Conservation (phyloP, 1,140 invertebrate genomes). For the Metopolophium dirhodum region DNA sequence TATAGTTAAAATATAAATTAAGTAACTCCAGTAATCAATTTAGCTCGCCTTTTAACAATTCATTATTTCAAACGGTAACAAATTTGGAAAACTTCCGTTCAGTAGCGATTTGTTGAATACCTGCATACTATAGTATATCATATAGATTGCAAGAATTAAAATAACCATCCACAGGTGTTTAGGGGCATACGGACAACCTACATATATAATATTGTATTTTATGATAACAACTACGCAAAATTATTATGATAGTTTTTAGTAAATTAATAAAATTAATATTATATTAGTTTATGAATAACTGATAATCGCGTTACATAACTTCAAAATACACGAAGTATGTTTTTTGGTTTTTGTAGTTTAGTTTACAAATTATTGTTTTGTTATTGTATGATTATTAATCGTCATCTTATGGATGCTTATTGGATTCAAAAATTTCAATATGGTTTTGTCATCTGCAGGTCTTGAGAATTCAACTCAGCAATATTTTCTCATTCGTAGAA, state of each 20-base stretch:
- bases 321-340: neutral
- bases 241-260: neutral
- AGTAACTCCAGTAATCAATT: too few relatives aligned
- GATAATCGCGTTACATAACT: neutral
- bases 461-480: neutral
- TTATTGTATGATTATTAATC: neutral
- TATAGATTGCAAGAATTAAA: too few relatives aligned
- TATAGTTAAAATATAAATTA: too few relatives aligned
- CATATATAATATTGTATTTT: too few relatives aligned
- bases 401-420: neutral
- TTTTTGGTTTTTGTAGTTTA: neutral
- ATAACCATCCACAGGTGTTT: too few relatives aligned
- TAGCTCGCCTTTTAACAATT: too few relatives aligned
- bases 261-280: neutral
- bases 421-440: neutral
- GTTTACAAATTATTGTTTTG: neutral
- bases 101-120: too few relatives aligned
- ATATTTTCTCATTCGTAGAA: neutral
- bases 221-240: too few relatives aligned
- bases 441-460: neutral
- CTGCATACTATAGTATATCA: too few relatives aligned
- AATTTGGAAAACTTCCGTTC: too few relatives aligned
- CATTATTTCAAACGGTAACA: too few relatives aligned
- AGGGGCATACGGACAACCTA: too few relatives aligned
- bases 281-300: neutral